These are phyloP conservation scores for Drosophila tripunctata DNA, from an alignment of 2,888 invertebrate species.

Conservation along the genomic window DNA sequence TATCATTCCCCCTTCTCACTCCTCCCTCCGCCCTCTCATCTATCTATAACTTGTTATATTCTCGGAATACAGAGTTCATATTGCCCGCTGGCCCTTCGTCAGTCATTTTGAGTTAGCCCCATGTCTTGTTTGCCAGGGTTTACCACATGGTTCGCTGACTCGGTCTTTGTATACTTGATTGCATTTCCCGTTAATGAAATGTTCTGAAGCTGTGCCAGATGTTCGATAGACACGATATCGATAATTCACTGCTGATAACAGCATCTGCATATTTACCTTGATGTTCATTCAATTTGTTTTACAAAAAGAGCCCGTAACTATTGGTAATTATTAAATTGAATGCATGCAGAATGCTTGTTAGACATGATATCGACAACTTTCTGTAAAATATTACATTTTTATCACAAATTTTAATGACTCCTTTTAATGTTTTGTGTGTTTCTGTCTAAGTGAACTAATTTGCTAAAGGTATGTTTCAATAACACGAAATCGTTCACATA, in stretches of 20 bases:
- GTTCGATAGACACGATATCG: slow-evolving; percentile 34
- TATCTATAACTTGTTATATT: slow-evolving; percentile 5
- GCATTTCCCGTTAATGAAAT: slow-evolving; percentile 62
- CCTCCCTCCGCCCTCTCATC: neutral
- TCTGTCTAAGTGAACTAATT: too few species aligned
- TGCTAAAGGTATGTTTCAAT: too few species aligned
- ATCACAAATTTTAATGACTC: too few species aligned
- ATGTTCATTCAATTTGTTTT: too few species aligned
- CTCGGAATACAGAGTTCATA: slow-evolving; percentile 2
- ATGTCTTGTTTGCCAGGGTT: slow-evolving; percentile 40
- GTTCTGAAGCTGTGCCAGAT: slow-evolving; percentile 45
- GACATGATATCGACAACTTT: too few species aligned
- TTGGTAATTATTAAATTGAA: too few species aligned
- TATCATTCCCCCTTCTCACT: neutral
- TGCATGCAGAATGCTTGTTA: too few species aligned
- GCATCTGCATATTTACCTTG: neutral
- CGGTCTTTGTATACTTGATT: slow-evolving; percentile 63
- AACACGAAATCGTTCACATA: too few species aligned
- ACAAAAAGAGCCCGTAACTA: too few species aligned
- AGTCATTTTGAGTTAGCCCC: slow-evolving; percentile 30
- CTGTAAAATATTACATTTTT: too few species aligned
- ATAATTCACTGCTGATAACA: slow-evolving; percentile 14
- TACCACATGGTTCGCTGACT: slow-evolving; percentile 22
- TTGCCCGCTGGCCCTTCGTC: slow-evolving; percentile 45
- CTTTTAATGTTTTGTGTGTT: too few species aligned